Base-by-base conservation (phyloP, 1,140 invertebrate genomes). In the Manduca sexta region DNA sequence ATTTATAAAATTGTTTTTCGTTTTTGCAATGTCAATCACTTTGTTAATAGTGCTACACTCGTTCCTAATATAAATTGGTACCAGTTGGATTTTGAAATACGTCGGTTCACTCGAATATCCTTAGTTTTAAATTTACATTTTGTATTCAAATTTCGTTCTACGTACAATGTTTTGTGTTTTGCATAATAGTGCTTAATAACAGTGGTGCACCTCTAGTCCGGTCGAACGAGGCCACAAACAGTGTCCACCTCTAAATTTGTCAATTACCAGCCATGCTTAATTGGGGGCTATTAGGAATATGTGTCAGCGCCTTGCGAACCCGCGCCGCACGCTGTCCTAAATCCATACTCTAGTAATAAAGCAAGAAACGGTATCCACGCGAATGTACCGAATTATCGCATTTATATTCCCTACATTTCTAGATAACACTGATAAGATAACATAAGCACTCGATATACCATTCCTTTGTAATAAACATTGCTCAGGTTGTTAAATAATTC, bases 391-490 rank as follows among this genome's bases (percentile, higher is more conserved):
- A 61, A 53, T 75, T 74, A 82, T 75, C 69, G 58, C 48, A 58
- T 47, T 18, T 72, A 64, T 70, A 73, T 65, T 71, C 63, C 62
- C 55, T 69, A 74, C 65, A 64, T 79, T 70, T 73, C 46, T 73
- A 75, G 77, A 84, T 83, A 84, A 81, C 62, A 82, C 29, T 69
- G 78, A 85, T 85, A 81, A 82, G 79, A 83, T 83, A 82, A 52
- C 45, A 43, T 54, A 26, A 59, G 62, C 52, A 60, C 57, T 62
- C 43, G 50, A 49, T 64, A 49, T 60, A 37, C 44, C 37, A 58
- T 42, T 51, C 47, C 16, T 39, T 42, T 18, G 12, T 41, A 31
- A 44, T 45, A 52, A 39, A 49, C 45, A 30, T 33, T 18, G 29
- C 14, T 44, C 12, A 33, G 14, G 16, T 44, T 55, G 31, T 37